A percentile compares a stretch with the other conserved stretches of the same genome.
Conservation (phyloP, 2,113 vertebrate genomes). For the Puffinus mauretanicus region DNA sequence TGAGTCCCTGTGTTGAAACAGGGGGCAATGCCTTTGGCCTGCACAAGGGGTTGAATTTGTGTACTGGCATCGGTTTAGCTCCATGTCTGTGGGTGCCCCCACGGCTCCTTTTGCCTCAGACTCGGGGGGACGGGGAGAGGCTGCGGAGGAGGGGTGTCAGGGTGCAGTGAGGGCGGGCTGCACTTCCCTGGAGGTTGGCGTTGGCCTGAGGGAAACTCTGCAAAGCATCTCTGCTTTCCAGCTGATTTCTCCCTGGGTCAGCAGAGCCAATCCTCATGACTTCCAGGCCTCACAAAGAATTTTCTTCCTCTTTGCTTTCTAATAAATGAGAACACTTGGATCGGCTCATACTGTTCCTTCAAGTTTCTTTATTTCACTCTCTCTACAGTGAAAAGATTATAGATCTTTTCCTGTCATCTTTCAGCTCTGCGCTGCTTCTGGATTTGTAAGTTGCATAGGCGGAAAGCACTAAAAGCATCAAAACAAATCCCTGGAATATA, state of each 20-base stretch:
- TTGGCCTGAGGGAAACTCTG: neutral
- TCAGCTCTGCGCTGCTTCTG: neutral
- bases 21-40: fast-evolving
- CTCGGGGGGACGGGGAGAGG: fast-evolving
- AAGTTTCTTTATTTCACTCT: neutral
- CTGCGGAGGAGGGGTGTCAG: neutral
- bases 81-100: neutral
- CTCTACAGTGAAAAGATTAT: neutral
- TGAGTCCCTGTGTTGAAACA: neutral
- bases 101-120: neutral
- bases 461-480: neutral
- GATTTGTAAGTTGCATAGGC: neutral
- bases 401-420: neutral
- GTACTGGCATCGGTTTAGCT: neutral
- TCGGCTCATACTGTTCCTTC: neutral
- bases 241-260: neutral
- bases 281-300: neutral
- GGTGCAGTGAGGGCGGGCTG: neutral
- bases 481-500: neutral
- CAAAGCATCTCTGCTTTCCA: neutral
- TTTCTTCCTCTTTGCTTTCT: neutral
- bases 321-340: neutral
- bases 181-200: neutral
- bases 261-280: neutral
- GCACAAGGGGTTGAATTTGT: neutral